Evolutionary conservation across 2,888 invertebrate genomes (phyloP).

Genomic region (Microctonus brassicae): DNA sequence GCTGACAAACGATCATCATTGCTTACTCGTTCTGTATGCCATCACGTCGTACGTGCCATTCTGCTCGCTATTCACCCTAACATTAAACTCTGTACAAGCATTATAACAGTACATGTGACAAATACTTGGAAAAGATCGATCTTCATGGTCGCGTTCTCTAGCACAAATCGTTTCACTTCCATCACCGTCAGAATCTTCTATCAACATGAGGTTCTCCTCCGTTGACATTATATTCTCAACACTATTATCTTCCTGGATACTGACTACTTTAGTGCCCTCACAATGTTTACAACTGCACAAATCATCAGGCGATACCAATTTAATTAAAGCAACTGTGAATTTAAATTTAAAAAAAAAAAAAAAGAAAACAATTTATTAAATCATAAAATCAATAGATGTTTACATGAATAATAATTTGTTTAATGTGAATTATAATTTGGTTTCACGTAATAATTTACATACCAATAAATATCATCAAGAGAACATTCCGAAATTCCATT

Average conservation of each 20-base stretch:
- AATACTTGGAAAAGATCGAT: conserved; percentile 60
- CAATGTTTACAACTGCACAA: conserved; percentile 58
- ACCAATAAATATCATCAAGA: conserved; percentile 17
- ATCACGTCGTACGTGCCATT: conserved; percentile 39
- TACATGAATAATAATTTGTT: too few relatives aligned
- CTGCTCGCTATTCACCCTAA: conserved; percentile 40
- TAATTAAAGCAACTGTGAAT: not conserved
- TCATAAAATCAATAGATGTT: too few relatives aligned
- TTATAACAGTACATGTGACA: conserved; percentile 65
- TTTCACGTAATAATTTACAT: not conserved
- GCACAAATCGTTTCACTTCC: conserved; percentile 61
- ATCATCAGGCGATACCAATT: conserved; percentile 23
- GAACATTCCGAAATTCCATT: conserved; percentile 21
- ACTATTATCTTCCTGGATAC: conserved; percentile 42
- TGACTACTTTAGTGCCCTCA: conserved; percentile 45
- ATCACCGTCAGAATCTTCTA: conserved; percentile 57
- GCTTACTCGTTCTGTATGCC: conserved; percentile 59
- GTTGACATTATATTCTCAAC: conserved; percentile 24
- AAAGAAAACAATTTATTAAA: too few relatives aligned
- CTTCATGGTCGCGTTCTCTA: conserved; percentile 56
- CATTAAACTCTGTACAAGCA: conserved; percentile 55
- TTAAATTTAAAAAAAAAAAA: too few relatives aligned
- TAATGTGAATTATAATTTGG: too few relatives aligned
- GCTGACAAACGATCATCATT: conserved; percentile 26
- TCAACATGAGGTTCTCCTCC: conserved; percentile 34